Evolutionary conservation across 2,797 vertebrate species (phyloP), one percentile per base, ranked within the genome.

Genomic region (Amniataba percoides): DNA sequence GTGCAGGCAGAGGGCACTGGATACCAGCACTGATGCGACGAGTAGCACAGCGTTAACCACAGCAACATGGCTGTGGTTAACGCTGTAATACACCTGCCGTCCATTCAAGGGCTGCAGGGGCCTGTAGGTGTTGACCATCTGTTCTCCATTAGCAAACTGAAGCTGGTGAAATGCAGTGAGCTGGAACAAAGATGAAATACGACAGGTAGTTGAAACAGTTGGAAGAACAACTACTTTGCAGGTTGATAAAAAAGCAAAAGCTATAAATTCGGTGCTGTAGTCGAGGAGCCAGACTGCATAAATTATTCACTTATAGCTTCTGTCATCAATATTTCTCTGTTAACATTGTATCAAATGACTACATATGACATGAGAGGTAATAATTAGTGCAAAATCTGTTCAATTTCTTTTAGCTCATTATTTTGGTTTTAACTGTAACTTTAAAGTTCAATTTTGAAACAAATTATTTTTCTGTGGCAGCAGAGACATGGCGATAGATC

Each of bases 121-220:
- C 9, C 97, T 95, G 91, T 94, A 94, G 0, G 94, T 97, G 21
- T 92, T 92, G 0, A 2, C 65, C 95, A 97, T 97, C 0, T 0
- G 0, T 2, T 75, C 34, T 0, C 86, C 87, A 4, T 74, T 81
- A 5, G 51, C 8, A 86, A 84, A 95, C 34, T 56, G 51, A 19
- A 93, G 86, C 66, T 74, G 3, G 15, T 85, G 94, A 84, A 97
- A 97, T 0, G 69, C 71, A 36, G 86, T 15, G 3, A 97, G 87
- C 96, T 96, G 90, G 0, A 51, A 71, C 6, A 63, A 6, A 80
- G 14, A 71, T 0, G 12, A 59, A 61, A 80, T 34, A 61, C 40
- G 78, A 52, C 31, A 71, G 45, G 5, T 8, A 34, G 12, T 19
- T 65, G 5, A 56, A 61, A 6, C 10, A 34, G 12, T 19, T 65